Conservation (phyloP, 2,797 vertebrate species). For the Aldrovandia affinis region DNA sequence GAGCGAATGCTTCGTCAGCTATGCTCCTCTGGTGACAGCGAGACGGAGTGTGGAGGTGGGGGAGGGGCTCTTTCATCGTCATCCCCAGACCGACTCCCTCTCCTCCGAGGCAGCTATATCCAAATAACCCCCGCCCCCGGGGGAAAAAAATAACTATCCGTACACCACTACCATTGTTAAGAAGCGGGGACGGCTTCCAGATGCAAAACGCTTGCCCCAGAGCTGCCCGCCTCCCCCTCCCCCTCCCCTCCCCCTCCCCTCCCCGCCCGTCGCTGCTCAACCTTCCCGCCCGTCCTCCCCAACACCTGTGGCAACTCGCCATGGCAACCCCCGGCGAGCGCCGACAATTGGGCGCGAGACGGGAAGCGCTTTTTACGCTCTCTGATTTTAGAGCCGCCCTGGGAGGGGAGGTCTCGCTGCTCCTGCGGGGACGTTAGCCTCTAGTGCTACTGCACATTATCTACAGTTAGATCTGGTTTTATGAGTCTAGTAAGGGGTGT, state of each 20-base stretch:
- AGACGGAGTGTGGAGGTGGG: slow-evolving; percentile 30
- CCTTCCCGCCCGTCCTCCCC: slow-evolving; percentile 33
- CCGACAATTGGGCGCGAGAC: slow-evolving; percentile 44
- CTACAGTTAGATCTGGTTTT: no score
- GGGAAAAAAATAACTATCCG: no score
- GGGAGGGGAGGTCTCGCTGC: background rate
- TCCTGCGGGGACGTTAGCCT: background rate
- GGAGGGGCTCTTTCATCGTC: background rate
- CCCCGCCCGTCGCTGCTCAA: no score
- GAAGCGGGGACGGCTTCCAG: slow-evolving; percentile 24
- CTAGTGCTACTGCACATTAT: background rate
- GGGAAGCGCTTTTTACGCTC: slow-evolving; percentile 56
- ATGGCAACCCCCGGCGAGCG: slow-evolving; percentile 60
- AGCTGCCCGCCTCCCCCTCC: background rate
- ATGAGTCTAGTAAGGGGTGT: background rate
- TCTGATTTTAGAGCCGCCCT: background rate
- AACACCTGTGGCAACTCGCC: slow-evolving; percentile 69
- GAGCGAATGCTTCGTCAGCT: slow-evolving; percentile 45
- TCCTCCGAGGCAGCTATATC: slow-evolving; percentile 33
- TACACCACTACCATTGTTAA: slow-evolving; percentile 43
- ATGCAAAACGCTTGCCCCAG: slow-evolving; percentile 41
- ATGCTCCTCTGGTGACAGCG: slow-evolving; percentile 25
- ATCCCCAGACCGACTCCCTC: no score
- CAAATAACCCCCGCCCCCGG: slow-evolving; percentile 39
- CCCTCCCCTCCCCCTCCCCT: no score